Percentiles rank a stretch among this genome's conserved stretches.
These are phyloP conservation scores for Cepaea nemoralis DNA, from an alignment of 1,140 invertebrate species.

Conservation along the genomic window DNA sequence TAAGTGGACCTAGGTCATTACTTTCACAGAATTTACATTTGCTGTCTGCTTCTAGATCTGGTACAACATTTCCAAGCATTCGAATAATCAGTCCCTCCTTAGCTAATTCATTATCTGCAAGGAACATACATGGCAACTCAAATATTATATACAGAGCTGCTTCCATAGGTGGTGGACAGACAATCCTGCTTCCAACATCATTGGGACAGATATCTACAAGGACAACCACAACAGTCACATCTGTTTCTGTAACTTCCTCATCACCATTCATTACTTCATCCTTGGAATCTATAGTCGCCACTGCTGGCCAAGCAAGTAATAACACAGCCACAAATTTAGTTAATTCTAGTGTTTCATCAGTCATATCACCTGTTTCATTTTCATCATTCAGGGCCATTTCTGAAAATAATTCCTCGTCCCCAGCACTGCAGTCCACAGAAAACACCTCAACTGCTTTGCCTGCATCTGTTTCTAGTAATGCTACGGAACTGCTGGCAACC, in stretches of 20 bases:
- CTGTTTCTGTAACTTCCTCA: neutral
- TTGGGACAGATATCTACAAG: neutral
- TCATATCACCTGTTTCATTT: neutral
- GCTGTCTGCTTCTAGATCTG: slow-evolving; percentile 9
- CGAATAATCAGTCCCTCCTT: slow-evolving; percentile 18
- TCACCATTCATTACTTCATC: neutral
- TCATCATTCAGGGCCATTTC: neutral
- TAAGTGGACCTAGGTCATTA: neutral
- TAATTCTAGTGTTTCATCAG: neutral
- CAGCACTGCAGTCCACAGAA: neutral
- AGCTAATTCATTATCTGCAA: neutral
- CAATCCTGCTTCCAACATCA: neutral
- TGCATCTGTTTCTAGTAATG: neutral
- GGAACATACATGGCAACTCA: neutral
- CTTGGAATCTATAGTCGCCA: neutral
- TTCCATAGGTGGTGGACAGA: slow-evolving; percentile 1
- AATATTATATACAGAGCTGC: slow-evolving; percentile 36
- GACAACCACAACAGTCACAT: neutral
- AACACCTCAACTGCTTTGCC: neutral
- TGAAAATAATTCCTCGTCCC: neutral
- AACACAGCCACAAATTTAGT: neutral
- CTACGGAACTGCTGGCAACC: neutral
- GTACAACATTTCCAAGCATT: neutral
- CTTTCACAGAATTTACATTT: slow-evolving; percentile 34
- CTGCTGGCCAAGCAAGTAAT: neutral